phyloP scores from a whole-genome alignment of 2,888 invertebrate species.

The Chloroclysta siterata region DNA sequence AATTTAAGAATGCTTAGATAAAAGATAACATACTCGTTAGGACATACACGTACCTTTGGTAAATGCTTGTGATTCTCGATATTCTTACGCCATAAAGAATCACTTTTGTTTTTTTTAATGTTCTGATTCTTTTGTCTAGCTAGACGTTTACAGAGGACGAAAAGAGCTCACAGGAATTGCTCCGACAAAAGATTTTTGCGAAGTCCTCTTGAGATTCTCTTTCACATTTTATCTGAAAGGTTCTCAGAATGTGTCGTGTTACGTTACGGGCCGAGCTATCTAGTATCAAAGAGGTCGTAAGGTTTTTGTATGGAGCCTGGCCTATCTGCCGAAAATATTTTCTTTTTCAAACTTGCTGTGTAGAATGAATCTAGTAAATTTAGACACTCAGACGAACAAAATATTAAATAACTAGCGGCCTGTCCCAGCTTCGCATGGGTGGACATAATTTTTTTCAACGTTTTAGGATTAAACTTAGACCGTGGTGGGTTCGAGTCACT shows the following conservation, averaged over 20 bases:
- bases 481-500: too few relatives aligned
- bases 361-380: too few relatives aligned
- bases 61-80: not conserved
- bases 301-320: too few relatives aligned
- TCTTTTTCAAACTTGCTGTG: not conserved
- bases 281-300: too few relatives aligned
- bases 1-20: not conserved
- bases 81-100: slow-evolving; percentile 2
- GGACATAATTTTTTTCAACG: too few relatives aligned
- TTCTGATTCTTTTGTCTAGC: not conserved
- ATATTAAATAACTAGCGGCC: too few relatives aligned
- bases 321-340: too few relatives aligned
- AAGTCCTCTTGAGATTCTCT: slow-evolving; percentile 2
- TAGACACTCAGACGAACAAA: too few relatives aligned
- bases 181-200: slow-evolving; percentile 6
- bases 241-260: not conserved
- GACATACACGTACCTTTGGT: not conserved
- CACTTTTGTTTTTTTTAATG: not conserved
- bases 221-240: not conserved
- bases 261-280: not conserved
- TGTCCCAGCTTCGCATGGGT: too few relatives aligned
- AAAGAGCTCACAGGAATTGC: slow-evolving; percentile 3
- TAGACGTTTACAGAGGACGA: not conserved
- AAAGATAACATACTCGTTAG: not conserved
- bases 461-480: too few relatives aligned